A percentile compares a stretch with the other conserved stretches of the same genome.
Conservation (phyloP, 2,113 vertebrate genomes). For the Varanus salvator region DNA sequence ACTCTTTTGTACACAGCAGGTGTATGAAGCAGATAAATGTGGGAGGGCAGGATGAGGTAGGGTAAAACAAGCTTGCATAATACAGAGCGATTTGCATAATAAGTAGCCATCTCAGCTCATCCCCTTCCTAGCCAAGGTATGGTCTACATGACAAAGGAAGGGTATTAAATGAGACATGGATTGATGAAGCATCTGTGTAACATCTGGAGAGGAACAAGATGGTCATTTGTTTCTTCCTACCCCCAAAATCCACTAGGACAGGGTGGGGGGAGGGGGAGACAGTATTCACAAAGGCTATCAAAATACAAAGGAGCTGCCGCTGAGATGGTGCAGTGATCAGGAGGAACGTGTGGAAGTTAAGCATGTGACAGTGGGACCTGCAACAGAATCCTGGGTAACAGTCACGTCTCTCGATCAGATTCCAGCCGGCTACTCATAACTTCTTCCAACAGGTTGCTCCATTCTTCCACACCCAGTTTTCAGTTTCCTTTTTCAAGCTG, state of each 20-base stretch:
- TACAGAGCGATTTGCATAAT: constrained; percentile 51
- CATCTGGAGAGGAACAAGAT: constrained; percentile 44
- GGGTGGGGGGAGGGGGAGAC: constrained; percentile 27
- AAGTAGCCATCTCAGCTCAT: constrained; percentile 50
- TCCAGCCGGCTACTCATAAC: too few species aligned
- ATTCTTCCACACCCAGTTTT: not conserved
- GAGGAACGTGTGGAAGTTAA: constrained; percentile 66
- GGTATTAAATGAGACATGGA: constrained; percentile 54
- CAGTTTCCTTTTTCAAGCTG: not conserved
- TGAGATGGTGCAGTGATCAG: constrained; percentile 74
- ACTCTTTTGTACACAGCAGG: constrained; percentile 25
- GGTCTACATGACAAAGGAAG: constrained; percentile 19
- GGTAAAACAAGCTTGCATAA: constrained; percentile 44
- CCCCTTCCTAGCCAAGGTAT: constrained; percentile 15
- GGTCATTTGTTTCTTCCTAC: constrained; percentile 58
- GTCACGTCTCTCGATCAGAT: too few species aligned
- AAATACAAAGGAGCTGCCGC: constrained; percentile 69
- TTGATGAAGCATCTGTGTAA: constrained; percentile 34
- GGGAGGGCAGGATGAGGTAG: constrained; percentile 18
- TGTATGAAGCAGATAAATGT: constrained; percentile 45
- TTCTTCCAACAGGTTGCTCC: not conserved
- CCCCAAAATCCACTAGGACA: constrained; percentile 48
- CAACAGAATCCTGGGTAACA: not conserved
- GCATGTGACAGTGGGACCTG: constrained; percentile 45
- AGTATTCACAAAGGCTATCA: constrained; percentile 67